Conservation (phyloP, 2,888 invertebrate genomes). For the Microplitis manilae region DNA sequence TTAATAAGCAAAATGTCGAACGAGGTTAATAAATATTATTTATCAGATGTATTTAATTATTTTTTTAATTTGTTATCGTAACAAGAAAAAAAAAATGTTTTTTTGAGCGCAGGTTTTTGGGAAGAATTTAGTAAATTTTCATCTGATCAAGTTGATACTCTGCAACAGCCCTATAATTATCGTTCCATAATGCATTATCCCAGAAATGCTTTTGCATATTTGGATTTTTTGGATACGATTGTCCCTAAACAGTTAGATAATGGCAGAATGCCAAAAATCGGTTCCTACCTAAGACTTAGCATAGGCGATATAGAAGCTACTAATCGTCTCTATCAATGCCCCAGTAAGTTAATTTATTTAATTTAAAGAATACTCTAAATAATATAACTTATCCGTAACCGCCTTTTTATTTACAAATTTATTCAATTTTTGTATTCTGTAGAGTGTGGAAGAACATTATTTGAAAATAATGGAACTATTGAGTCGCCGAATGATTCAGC, state of each 20-base stretch:
- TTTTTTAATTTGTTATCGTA: neutral
- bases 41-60: neutral
- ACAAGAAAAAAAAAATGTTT: neutral
- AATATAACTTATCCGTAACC: too few relatives aligned
- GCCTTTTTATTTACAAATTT: too few relatives aligned
- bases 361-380: too few relatives aligned
- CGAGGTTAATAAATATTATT: neutral
- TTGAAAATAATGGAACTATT: slow-evolving; percentile 88
- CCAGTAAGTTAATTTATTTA: slow-evolving; percentile 78
- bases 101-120: neutral
- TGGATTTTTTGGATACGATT: slow-evolving; percentile 96
- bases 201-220: slow-evolving; percentile 96
- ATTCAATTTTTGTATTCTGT: slow-evolving; percentile 50
- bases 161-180: slow-evolving; percentile 96
- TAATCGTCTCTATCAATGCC: slow-evolving; percentile 95
- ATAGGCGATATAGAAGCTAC: slow-evolving; percentile 97
- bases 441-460: slow-evolving; percentile 93
- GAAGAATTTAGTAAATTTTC: neutral
- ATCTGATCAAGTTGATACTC: slow-evolving; percentile 93
- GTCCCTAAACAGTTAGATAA: slow-evolving; percentile 86
- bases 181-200: slow-evolving; percentile 99
- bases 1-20: neutral
- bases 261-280: slow-evolving; percentile 94
- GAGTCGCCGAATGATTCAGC: slow-evolving; percentile 82
- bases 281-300: slow-evolving; percentile 90